Base-by-base conservation (phyloP, 1,140 invertebrate genomes). In the Lysiphlebus fabarum region DNA sequence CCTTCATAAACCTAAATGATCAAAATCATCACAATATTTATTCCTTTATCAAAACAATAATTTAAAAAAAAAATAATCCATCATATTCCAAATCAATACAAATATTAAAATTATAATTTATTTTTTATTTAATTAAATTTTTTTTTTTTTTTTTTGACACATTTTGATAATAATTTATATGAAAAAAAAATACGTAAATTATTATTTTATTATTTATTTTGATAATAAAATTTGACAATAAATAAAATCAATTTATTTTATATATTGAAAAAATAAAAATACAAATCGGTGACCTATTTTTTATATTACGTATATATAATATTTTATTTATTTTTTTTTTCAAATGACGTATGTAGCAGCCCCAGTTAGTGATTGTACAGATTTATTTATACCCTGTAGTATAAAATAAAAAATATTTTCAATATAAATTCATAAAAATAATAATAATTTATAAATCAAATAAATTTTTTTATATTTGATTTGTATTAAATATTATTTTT, bases 11-110 rank as follows among this genome's bases (percentile, higher is more conserved):
- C 49, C 12, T 26, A 1, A 26, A 26, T 26, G 17, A 26, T 26
- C 17, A 26, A 26, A 26, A 26, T 26, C 17, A 26, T 26, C 17
- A 26, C 17, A 26, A 26, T 26, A 26, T 26, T 26, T 26, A 7
- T 11, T 51, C 49, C 49, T 51, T 51, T 51, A 37, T 33, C 34
- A 34, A 38, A 51, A 11, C 49, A 36, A 51, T 51, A 36, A 51
- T 10, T 36, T 5, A 51, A 51, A 49, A 10, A 17, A 17, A 2
- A 17, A 6, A 8, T 34, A 17, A 40, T 40, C 7, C 38, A 40
- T 40, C 2, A 8, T 7, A 8, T 2, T 40, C 10, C 49, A 33
- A 51, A 51, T 37, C 34, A 51, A 51, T 51, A 7, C 26, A 51
- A 12, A 12, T 51, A 34, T 51, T 51, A 12, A 36, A 38, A 38